A percentile compares a stretch with the other conserved stretches of the same genome.
These are phyloP conservation scores for Rhabdornis inornatus DNA, from an alignment of 2,113 vertebrate genomes.

Conservation along the genomic window DNA sequence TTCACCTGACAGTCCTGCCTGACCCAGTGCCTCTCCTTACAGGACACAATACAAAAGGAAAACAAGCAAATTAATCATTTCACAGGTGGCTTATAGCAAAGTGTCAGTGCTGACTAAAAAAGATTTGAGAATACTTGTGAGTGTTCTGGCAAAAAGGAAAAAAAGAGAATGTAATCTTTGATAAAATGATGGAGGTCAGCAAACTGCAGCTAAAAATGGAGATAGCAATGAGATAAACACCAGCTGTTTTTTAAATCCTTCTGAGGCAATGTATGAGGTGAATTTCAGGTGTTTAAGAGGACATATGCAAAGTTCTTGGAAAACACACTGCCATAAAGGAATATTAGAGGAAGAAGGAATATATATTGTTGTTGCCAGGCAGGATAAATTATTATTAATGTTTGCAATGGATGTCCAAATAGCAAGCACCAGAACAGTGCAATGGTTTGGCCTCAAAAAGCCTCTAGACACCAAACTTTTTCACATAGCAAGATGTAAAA, in stretches of 20 bases:
- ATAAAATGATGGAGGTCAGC: conserved; percentile 35
- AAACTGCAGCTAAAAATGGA: conserved; percentile 57
- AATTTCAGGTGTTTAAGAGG: conserved; percentile 50
- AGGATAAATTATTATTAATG: neutral
- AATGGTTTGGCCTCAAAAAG: conserved; percentile 42
- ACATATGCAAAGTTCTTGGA: conserved; percentile 15
- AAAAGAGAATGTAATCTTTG: neutral
- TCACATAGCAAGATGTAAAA: conserved; percentile 9
- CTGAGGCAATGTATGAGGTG: neutral
- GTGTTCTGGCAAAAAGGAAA: neutral
- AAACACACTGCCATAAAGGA: neutral
- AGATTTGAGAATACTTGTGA: conserved; percentile 13
- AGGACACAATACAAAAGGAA: neutral
- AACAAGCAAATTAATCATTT: neutral
- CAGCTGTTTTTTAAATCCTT: conserved; percentile 48
- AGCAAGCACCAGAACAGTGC: neutral
- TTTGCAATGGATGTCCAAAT: neutral
- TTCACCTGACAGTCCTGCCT: neutral
- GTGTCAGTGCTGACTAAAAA: neutral
- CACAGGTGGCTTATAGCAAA: conserved; percentile 39
- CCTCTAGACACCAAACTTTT: conserved; percentile 38
- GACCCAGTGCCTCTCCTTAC: neutral
- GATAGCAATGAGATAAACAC: conserved; percentile 52
- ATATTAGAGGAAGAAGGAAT: neutral
- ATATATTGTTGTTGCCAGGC: neutral